These are phyloP conservation scores for Bubalus kerabau DNA, from an alignment of 2,113 vertebrate species.

Conservation along the genomic window DNA sequence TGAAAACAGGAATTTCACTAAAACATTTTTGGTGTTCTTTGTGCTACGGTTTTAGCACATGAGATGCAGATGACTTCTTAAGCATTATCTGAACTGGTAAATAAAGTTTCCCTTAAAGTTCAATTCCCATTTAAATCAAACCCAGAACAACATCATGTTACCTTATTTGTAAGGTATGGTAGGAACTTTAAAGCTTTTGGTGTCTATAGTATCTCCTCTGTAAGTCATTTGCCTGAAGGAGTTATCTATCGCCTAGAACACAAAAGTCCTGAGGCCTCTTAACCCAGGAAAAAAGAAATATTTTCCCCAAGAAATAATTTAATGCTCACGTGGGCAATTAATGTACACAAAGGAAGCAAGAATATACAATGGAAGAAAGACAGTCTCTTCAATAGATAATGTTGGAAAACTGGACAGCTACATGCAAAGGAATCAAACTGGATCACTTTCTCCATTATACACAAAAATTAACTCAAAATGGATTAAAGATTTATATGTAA, in stretches of 20 bases:
- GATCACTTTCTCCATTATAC: background rate
- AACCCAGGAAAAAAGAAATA: constrained; percentile 76
- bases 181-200: constrained; percentile 61
- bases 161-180: constrained; percentile 72
- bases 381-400: background rate
- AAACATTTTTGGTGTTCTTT: background rate
- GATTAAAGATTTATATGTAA: background rate
- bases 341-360: background rate
- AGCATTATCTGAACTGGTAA: constrained; percentile 66
- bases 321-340: background rate
- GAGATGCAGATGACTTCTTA: background rate
- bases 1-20: background rate
- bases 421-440: background rate
- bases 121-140: constrained; percentile 72
- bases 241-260: constrained; percentile 74
- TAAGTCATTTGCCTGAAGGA: constrained; percentile 81
- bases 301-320: background rate
- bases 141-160: background rate
- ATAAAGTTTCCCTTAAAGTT: constrained; percentile 54
- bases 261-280: constrained; percentile 67
- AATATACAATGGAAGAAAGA: background rate
- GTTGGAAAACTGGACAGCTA: background rate
- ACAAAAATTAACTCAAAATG: background rate
- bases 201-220: constrained; percentile 75
- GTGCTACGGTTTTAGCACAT: background rate